Evolutionary conservation across 1,140 invertebrate genomes (phyloP), one percentile per base, ranked within the genome.

Genomic region (Pectinophora gossypiella): DNA sequence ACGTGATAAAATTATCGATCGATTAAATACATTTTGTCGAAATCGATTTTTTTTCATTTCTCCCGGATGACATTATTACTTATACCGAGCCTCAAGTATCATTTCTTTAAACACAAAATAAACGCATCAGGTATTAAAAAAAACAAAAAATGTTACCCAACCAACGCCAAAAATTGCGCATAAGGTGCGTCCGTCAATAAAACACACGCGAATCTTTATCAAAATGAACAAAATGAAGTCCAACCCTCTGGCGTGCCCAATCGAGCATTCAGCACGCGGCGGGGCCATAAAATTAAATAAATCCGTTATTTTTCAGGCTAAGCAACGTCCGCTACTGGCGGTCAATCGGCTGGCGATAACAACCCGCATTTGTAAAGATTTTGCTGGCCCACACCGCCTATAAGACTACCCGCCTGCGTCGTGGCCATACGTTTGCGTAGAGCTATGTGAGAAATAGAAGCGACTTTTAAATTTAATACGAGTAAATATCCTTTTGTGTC

Each of bases 251-350:
- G 9, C 27, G 27, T 32, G 27, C 27, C 27, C 76, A 82, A 83
- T 82, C 79, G 73, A 56, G 71, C 76, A 84, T 82, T 84, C 80
- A 77, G 77, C 80, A 82, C 83, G 80, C 68, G 71, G 77, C 77
- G 54, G 35, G 72, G 71, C 72, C 79, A 83, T 85, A 82, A 85
- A 83, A 84, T 84, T 84, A 78, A 84, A 83, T 86, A 86, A 86
- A 83, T 81, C 83, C 78, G 72, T 83, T 76, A 86, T 86, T 86
- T 86, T 86, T 86, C 83, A 86, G 76, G 73, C 74, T 81, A 78
- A 83, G 76, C 74, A 75, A 80, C 77, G 69, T 64, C 64, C 67
- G 72, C 71, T 53, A 51, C 53, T 42, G 60, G 62, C 69, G 76
- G 79, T 85, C 82, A 83, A 84, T 84, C 76, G 83, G 76, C 62